Base-by-base conservation (phyloP, 2,113 vertebrate genomes). In the Istiophorus platypterus region DNA sequence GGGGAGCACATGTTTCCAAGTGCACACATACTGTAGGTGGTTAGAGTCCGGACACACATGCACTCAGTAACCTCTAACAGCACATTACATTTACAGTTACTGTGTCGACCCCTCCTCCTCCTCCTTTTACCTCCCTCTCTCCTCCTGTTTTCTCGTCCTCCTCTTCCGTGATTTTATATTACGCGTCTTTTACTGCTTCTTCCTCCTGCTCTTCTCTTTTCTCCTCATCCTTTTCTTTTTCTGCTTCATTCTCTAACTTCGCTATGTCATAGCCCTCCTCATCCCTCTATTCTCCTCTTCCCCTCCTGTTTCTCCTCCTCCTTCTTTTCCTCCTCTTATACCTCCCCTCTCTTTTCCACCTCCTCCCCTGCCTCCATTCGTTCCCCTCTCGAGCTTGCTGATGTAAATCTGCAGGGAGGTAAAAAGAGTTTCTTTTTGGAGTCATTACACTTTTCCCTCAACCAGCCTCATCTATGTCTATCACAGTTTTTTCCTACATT, bases 51-150 rank as follows among this genome's bases (percentile, higher is more conserved):
- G 72, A 81, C 77, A 72, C 64, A 57, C 69, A 31, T 77, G 76
- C 56, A 82, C 83, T 72, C 86, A 51, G n/a, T 83, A 58, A 85
- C 80, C 83, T 80, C 56, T 6, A 29, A 17, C 22, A 58, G 47
- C 56, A 66, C 63, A 65, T 59, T 39, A 77, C 59, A 74, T 26
- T 51, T 54, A 84, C 66, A 51, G 26, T 72, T 54, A 29, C 27
- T 27, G n/a, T 58, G 51, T 58, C 5, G 0, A 7, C n/a, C n/a
- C n/a, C 42, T 39, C 17, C 13, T 10, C 22, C 37, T 39, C 20
- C 15, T 42, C 14, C 17, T 52, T 41, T 0, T 54, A 22, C 49
- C n/a, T 22, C n/a, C 8, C 20, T 10, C 18, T 22, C 17, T 8
- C 31, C 0, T 2, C 10, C 20, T 8, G 22, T 27, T 12, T 18